Percentiles rank a stretch among this genome's conserved stretches.
phyloP scores from a whole-genome alignment of 1,140 invertebrate genomes.

The Magallana gigas region DNA sequence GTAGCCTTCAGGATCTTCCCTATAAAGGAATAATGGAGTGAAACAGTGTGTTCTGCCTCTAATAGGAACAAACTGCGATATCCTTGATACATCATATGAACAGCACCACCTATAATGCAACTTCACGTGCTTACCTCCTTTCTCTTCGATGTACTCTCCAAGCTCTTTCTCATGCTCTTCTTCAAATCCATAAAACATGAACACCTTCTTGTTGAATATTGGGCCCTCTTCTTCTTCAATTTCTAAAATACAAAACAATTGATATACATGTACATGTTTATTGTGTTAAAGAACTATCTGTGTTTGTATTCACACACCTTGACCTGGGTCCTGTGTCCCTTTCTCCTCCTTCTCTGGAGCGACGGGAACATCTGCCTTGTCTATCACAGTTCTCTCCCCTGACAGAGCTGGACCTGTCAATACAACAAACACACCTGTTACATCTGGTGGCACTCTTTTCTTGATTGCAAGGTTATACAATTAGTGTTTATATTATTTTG shows the following conservation, averaged over 20 bases:
- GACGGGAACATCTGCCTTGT: not conserved
- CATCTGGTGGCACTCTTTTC: no score
- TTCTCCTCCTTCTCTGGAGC: slow-evolving; percentile 20
- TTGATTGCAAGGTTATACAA: no score
- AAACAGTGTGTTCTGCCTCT: not conserved
- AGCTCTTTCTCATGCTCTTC: slow-evolving; percentile 63
- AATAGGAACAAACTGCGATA: not conserved
- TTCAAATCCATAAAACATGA: slow-evolving; percentile 73
- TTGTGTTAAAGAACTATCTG: no score
- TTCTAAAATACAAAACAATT: not conserved
- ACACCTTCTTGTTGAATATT: slow-evolving; percentile 67
- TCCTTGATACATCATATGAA: not conserved
- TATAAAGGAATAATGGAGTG: slow-evolving; percentile 40
- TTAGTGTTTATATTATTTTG: no score
- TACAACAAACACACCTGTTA: not conserved
- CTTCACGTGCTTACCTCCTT: slow-evolving; percentile 63
- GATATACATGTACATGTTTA: no score
- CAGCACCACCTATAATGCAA: not conserved
- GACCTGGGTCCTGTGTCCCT: no score
- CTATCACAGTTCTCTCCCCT: slow-evolving; percentile 45
- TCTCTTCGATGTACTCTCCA: slow-evolving; percentile 60
- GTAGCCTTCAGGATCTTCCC: slow-evolving; percentile 60
- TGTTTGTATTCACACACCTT: no score
- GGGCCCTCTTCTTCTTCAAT: not conserved
- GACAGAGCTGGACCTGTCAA: slow-evolving; percentile 33